Percentiles rank a stretch among this genome's conserved stretches.
phyloP scores from a whole-genome alignment of 2,888 invertebrate species.

The Drosophila yooni region DNA sequence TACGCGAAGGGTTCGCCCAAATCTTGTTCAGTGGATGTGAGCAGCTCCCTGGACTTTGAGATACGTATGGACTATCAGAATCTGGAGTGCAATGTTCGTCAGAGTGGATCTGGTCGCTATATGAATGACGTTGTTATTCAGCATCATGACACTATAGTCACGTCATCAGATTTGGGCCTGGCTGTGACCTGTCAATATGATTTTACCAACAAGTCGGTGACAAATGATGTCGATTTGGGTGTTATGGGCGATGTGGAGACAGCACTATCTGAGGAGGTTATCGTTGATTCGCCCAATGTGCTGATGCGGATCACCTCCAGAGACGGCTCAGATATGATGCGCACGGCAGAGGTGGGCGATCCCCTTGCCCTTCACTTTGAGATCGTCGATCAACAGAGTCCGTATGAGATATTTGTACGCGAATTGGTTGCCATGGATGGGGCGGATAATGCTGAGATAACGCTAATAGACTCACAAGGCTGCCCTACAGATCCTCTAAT shows the following conservation, averaged over 20 bases:
- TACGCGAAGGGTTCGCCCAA: constrained; percentile 97
- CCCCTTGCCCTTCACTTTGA: constrained; percentile 95
- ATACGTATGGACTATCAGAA: constrained; percentile 96
- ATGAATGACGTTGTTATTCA: constrained; percentile 96
- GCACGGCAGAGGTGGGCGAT: constrained; percentile 96
- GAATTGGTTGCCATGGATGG: constrained; percentile 98
- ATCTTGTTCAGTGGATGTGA: constrained; percentile 95
- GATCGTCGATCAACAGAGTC: constrained; percentile 95
- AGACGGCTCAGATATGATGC: constrained; percentile 92
- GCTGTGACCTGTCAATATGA: constrained; percentile 97
- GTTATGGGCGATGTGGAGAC: constrained; percentile 94
- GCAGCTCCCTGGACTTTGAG: constrained; percentile 94
- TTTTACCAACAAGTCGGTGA: constrained; percentile 95
- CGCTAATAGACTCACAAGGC: constrained; percentile 95
- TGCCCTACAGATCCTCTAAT: constrained; percentile 97
- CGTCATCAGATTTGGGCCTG: constrained; percentile 95
- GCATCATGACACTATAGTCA: constrained; percentile 97
- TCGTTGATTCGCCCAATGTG: constrained; percentile 96
- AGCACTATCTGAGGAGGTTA: constrained; percentile 94
- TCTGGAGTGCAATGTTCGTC: constrained; percentile 95
- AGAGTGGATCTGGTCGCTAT: constrained; percentile 92
- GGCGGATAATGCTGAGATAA: constrained; percentile 95
- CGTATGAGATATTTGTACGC: constrained; percentile 97
- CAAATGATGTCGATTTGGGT: constrained; percentile 94
- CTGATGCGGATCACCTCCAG: constrained; percentile 96